Percentiles rank a stretch among this genome's conserved stretches.
Conservation (phyloP, 1,140 invertebrate species). For the Aricia agestis region DNA sequence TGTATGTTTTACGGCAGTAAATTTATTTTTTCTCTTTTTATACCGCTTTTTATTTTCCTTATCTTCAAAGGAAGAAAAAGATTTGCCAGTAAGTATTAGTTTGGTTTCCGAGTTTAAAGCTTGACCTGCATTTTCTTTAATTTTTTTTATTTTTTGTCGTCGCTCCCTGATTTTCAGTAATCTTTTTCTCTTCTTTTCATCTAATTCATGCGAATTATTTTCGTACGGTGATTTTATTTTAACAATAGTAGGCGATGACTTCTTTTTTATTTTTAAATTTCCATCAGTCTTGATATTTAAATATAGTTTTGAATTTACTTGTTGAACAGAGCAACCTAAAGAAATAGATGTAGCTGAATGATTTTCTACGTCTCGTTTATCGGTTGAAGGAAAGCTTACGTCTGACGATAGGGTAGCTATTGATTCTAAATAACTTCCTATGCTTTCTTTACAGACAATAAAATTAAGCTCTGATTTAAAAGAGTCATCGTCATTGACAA, state of each 20-base stretch:
- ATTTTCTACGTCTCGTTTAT: neutral
- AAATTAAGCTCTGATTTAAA: neutral
- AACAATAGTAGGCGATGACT: conserved; percentile 45
- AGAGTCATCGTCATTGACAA: neutral
- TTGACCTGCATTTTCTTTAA: conserved; percentile 51
- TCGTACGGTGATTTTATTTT: conserved; percentile 68
- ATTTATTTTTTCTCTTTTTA: conserved; percentile 29
- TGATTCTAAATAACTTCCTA: neutral
- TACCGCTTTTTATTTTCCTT: conserved; percentile 33
- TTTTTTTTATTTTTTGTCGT: conserved; percentile 56
- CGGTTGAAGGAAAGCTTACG: neutral
- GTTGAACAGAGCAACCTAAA: conserved; percentile 41
- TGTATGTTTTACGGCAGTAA: conserved; percentile 23
- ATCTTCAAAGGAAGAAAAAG: conserved; percentile 65
- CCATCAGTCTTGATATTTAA: conserved; percentile 32
- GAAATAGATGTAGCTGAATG: conserved; percentile 35
- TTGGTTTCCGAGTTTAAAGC: conserved; percentile 60
- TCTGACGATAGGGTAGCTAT: neutral
- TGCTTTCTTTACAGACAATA: neutral
- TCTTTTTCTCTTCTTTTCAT: conserved; percentile 58
- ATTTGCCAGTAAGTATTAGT: conserved; percentile 65
- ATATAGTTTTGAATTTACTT: conserved; percentile 26
- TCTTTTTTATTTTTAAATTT: conserved; percentile 36
- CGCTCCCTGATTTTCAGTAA: conserved; percentile 59
- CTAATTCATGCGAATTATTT: conserved; percentile 52